These are phyloP conservation scores for Acanthosepion lycidas DNA, from an alignment of 2,888 invertebrate species.

Conservation along the genomic window DNA sequence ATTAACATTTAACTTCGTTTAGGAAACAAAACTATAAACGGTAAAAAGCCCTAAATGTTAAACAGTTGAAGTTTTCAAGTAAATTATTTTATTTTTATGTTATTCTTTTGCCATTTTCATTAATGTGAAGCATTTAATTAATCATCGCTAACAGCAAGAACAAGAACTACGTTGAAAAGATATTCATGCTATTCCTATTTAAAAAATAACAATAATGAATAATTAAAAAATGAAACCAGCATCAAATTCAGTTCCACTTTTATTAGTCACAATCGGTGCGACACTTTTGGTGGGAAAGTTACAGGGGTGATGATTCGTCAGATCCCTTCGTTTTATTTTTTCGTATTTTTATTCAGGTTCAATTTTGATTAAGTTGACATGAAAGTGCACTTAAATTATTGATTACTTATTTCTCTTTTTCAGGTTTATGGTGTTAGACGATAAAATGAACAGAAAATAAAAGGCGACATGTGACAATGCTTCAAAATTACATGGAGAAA, in stretches of 20 bases:
- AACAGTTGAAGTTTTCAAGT: background rate
- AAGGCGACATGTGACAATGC: background rate
- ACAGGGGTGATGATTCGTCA: background rate
- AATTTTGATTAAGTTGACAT: background rate
- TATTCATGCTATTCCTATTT: background rate
- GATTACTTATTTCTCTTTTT: background rate
- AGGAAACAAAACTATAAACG: background rate
- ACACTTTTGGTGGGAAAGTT: background rate
- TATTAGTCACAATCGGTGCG: background rate
- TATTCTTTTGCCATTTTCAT: background rate
- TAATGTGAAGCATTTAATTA: background rate
- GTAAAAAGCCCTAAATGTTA: background rate
- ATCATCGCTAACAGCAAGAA: background rate
- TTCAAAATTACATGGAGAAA: background rate
- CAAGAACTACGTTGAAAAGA: background rate
- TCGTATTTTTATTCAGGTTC: background rate
- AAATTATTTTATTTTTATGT: background rate
- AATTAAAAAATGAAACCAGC: background rate
- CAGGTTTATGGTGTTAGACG: background rate
- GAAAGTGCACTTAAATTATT: background rate
- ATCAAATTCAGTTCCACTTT: background rate
- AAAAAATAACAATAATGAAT: background rate
- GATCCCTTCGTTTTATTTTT: background rate
- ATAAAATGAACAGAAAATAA: background rate
- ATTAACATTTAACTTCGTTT: background rate